Evolutionary conservation across 2,888 invertebrate genomes (phyloP).

Genomic region (Dryomyza anilis): DNA sequence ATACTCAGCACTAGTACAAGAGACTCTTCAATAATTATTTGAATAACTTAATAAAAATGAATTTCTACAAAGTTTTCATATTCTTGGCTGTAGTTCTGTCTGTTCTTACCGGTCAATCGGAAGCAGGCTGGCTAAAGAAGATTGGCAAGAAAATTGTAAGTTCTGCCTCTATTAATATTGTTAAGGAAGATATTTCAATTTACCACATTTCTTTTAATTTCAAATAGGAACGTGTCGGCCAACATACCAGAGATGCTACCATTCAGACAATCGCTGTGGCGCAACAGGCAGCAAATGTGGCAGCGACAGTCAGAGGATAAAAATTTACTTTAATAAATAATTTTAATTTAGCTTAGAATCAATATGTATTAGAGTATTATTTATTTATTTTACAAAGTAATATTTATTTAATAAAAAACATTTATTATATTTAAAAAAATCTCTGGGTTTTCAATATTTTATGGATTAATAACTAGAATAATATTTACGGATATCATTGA

Average conservation of each 20-base stretch:
- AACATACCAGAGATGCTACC: constrained; percentile 49
- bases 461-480: too few relatives aligned
- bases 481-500: too few relatives aligned
- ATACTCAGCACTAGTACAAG: too few relatives aligned
- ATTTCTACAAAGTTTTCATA: constrained; percentile 40
- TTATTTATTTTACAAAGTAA: background rate
- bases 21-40: too few relatives aligned
- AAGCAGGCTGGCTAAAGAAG: constrained; percentile 52
- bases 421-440: too few relatives aligned
- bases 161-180: background rate
- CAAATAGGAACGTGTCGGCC: constrained; percentile 44
- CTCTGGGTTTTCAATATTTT: too few relatives aligned
- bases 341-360: too few relatives aligned
- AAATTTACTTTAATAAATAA: too few relatives aligned
- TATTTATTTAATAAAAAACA: background rate
- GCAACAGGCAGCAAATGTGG: constrained; percentile 50
- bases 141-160: constrained; percentile 51
- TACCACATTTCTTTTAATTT: background rate
- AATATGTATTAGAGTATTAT: background rate
- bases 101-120: constrained; percentile 44
- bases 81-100: constrained; percentile 45
- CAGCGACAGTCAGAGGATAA: constrained; percentile 38
- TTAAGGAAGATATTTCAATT: background rate
- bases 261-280: constrained; percentile 46
- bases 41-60: constrained; percentile 40